Conservation (phyloP, 2,113 vertebrate species). For the Gavialis gangeticus region DNA sequence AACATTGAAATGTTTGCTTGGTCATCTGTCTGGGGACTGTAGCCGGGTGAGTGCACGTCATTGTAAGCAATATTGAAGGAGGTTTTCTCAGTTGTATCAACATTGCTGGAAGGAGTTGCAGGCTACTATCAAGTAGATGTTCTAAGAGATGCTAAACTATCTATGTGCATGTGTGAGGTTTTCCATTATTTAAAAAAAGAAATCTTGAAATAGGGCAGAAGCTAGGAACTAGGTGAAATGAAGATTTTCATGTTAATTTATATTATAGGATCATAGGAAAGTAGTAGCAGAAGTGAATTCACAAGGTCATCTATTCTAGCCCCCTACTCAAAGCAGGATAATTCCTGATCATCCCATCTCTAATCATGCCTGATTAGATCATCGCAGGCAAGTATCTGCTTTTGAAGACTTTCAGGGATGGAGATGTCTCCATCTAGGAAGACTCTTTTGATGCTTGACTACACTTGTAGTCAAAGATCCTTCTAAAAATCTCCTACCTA, state of each 20-base stretch:
- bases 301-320: too few species aligned
- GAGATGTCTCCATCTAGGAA: too few species aligned
- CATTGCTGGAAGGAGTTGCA: neutral
- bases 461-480: too few species aligned
- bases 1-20: neutral
- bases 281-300: too few species aligned
- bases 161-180: neutral
- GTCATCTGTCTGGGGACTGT: neutral
- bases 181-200: neutral
- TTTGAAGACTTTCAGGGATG: too few species aligned
- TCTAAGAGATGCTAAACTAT: neutral
- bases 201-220: neutral
- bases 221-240: neutral
- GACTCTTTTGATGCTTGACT: too few species aligned
- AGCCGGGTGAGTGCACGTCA: neutral
- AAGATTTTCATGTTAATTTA: neutral
- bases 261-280: too few species aligned
- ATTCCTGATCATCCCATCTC: too few species aligned
- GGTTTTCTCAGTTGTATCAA: neutral
- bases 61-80: neutral
- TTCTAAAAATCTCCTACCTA: too few species aligned
- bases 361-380: too few species aligned
- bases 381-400: too few species aligned
- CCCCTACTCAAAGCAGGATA: too few species aligned
- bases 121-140: neutral